A percentile compares a stretch with the other conserved stretches of the same genome.
phyloP scores from a whole-genome alignment of 1,140 invertebrate species.

The Heliothis subflexa region DNA sequence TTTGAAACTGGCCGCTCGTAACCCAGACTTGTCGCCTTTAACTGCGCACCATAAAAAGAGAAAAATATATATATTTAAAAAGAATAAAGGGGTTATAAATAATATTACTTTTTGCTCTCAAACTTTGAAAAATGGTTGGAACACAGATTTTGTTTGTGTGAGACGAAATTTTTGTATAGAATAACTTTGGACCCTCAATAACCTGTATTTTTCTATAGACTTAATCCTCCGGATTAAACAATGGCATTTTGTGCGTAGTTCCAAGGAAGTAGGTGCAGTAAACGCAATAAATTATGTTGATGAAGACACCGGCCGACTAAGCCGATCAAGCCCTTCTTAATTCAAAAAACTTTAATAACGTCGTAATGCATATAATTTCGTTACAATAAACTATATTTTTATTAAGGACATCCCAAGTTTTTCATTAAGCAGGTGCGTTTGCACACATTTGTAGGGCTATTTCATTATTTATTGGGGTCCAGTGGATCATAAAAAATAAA shows the following conservation, averaged over 20 bases:
- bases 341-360: slow-evolving; percentile 42
- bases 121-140: slow-evolving; percentile 53
- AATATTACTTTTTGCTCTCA: slow-evolving; percentile 57
- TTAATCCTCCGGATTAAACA: too few relatives aligned
- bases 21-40: slow-evolving; percentile 63
- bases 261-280: background rate
- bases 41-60: slow-evolving; percentile 65
- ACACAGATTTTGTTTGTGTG: slow-evolving; percentile 43
- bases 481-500: slow-evolving; percentile 68
- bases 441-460: slow-evolving; percentile 60
- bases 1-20: slow-evolving; percentile 59
- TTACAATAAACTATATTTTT: slow-evolving; percentile 62
- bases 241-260: too few relatives aligned
- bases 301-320: background rate
- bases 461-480: slow-evolving; percentile 70
- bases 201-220: background rate
- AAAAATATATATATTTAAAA: slow-evolving; percentile 63
- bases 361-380: slow-evolving; percentile 55
- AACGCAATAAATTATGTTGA: background rate
- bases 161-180: slow-evolving; percentile 45
- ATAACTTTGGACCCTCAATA: slow-evolving; percentile 7
- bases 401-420: slow-evolving; percentile 71
- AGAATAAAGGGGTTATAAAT: slow-evolving; percentile 65
- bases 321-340: slow-evolving; percentile 18
- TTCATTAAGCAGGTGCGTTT: slow-evolving; percentile 74